These are phyloP conservation scores for Plectus sambesii DNA, from an alignment of 1,140 invertebrate species.

Conservation along the genomic window DNA sequence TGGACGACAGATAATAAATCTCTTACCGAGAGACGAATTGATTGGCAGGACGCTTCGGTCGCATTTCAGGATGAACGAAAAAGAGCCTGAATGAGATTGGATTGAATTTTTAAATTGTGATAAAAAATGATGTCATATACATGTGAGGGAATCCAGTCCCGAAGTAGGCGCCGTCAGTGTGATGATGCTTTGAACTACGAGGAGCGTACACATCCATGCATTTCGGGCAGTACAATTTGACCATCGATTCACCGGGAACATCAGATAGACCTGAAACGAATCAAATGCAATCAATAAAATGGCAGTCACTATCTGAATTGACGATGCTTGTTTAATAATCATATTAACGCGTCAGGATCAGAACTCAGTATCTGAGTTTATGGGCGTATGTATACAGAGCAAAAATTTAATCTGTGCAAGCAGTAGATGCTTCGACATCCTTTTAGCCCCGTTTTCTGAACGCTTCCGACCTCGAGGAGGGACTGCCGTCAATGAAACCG, in stretches of 20 bases:
- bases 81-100: too few species aligned
- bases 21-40: too few species aligned
- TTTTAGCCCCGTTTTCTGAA: too few species aligned
- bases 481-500: background rate
- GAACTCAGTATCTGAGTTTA: constrained; percentile 8
- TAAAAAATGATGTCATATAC: too few species aligned
- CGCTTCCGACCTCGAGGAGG: too few species aligned
- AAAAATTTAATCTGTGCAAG: background rate
- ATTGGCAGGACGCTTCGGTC: too few species aligned
- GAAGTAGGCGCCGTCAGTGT: constrained; percentile 95
- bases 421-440: too few species aligned
- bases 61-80: constrained; percentile 96
- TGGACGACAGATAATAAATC: too few species aligned
- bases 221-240: constrained; percentile 94
- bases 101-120: too few species aligned
- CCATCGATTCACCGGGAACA: constrained; percentile 94
- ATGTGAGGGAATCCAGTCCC: constrained; percentile 98
- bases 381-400: background rate
- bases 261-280: constrained; percentile 68
- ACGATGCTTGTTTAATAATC: constrained; percentile 1
- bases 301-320: background rate
- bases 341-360: background rate
- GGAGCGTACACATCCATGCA: constrained; percentile 98
- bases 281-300: background rate
- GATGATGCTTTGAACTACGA: constrained; percentile 92